Evolutionary conservation across 2,888 invertebrate species (phyloP), one percentile per base, ranked within the genome.

Genomic region (Drosophila cracens): DNA sequence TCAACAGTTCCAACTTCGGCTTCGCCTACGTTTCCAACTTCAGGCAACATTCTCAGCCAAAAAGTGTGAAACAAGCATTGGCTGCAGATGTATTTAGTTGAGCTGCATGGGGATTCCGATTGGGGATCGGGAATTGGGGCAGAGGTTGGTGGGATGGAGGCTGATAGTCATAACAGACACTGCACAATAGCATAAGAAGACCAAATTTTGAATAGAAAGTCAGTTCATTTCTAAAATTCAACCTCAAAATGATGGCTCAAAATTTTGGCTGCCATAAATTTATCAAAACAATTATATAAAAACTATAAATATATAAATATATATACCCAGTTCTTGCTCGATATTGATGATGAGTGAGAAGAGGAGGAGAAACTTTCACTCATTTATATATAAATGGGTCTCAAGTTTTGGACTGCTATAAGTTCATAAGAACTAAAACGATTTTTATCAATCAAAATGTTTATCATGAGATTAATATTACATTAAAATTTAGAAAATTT

Each of bases 51-150:
- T 43, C 49, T 49, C 59, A 69, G 59, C 57, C 75, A 70, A 70
- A 75, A 70, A 76, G 76, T 76, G 76, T 76, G 75, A 68, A 70
- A 58, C 70, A 40, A 64, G 69, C 63, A 61, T 65, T 53, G 58
- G 52, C 43, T 57, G 57, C 57, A 57, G 57, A 57, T 57, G 57
- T 57, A 57, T 57, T 31, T 57, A 40, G 21, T 29, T 43, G 33
- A 46, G 7, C 6, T 38, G 21, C 27, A 11, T 27, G 43, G 33
- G 29, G 21, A 46, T 18, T 43, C 29, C 3, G 29, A 1, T n/a
- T 56, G 36, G 3, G 8, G 7, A 43, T 21, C 43, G 2, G 18
- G 25, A 29, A 8, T 2, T 7, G 18, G 40, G 18, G 36, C 16
- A 34, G 34, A 25, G 18, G 18, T n/a, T n/a, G 18, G 18, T 38